Conservation (phyloP, 2,888 invertebrate species). For the Dryomyza anilis region DNA sequence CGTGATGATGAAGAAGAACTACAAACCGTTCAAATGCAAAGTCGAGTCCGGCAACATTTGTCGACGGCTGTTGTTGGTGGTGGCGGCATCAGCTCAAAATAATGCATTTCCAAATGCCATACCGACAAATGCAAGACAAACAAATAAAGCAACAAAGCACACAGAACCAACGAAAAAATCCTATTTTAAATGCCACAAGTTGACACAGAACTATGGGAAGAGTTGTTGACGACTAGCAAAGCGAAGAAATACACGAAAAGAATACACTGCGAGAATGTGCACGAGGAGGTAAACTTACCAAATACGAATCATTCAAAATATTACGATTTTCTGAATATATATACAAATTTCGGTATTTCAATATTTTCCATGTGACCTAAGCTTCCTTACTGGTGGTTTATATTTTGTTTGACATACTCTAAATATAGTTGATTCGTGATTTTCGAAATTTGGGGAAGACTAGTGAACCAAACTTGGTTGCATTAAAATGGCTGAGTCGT, state of each 20-base stretch:
- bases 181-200: constrained; percentile 9
- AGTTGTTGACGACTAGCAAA: constrained; percentile 9
- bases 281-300: too few species aligned
- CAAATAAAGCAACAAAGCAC: not conserved
- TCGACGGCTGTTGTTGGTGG: not conserved
- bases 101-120: constrained; percentile 10
- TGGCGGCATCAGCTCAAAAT: not conserved
- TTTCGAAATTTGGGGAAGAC: too few species aligned
- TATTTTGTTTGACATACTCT: too few species aligned
- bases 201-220: constrained; percentile 7
- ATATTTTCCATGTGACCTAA: too few species aligned
- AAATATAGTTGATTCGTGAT: too few species aligned
- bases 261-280: too few species aligned
- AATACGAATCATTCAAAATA: too few species aligned
- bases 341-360: too few species aligned
- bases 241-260: not conserved
- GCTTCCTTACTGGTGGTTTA: too few species aligned
- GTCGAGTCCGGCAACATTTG: not conserved
- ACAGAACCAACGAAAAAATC: constrained; percentile 2
- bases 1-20: not conserved
- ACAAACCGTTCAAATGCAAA: constrained; percentile 10
- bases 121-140: constrained; percentile 20
- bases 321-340: too few species aligned
- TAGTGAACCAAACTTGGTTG: too few species aligned
- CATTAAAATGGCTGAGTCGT: too few species aligned